Percentiles rank a stretch among this genome's conserved stretches.
phyloP scores from a whole-genome alignment of 2,797 vertebrate genomes.

The Crenichthys baileyi region DNA sequence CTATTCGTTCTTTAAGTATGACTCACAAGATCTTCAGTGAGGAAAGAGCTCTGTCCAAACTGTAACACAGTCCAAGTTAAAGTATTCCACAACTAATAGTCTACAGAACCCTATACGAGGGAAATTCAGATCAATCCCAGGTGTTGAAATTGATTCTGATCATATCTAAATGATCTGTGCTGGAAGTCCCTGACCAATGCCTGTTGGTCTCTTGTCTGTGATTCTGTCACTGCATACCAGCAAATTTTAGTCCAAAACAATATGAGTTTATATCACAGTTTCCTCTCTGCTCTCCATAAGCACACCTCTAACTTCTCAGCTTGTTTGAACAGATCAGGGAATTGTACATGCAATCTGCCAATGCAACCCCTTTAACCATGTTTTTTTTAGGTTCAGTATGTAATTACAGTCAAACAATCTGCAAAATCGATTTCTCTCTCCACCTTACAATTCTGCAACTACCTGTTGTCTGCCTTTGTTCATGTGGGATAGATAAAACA shows the following conservation, averaged over 20 bases:
- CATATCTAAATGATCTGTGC: not conserved
- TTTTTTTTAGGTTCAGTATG: not conserved
- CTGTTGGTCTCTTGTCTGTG: not conserved
- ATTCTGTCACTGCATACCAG: not conserved
- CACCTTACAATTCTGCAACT: not conserved
- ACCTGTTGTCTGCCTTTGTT: conserved; percentile 9
- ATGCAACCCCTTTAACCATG: not conserved
- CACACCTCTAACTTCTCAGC: no score
- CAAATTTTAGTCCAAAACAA: not conserved
- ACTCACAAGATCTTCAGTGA: not conserved
- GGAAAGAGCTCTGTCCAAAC: not conserved
- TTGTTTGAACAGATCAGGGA: not conserved
- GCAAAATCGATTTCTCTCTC: not conserved
- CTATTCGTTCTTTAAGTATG: no score
- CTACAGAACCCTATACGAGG: not conserved
- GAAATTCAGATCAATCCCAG: not conserved
- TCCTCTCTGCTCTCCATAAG: not conserved
- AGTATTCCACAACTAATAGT: not conserved
- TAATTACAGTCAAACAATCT: not conserved
- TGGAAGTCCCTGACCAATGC: not conserved
- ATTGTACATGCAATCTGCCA: not conserved
- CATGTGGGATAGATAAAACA: conserved; percentile 6
- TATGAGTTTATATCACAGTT: not conserved
- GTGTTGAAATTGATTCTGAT: not conserved
- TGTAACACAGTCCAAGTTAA: not conserved